phyloP scores from a whole-genome alignment of 2,113 vertebrate species.

The Larimichthys crocea region DNA sequence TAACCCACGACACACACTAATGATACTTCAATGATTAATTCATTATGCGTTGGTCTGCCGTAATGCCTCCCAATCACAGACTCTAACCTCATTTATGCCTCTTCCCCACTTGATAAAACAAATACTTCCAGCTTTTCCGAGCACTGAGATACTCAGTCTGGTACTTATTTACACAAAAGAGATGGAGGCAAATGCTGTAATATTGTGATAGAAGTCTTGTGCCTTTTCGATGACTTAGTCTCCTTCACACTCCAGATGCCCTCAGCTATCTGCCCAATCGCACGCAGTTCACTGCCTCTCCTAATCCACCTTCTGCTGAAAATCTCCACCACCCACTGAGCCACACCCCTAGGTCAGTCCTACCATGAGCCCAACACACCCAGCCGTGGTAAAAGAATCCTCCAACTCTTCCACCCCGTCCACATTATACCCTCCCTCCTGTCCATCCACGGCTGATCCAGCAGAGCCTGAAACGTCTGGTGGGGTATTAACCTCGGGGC shows the following conservation, averaged over 20 bases:
- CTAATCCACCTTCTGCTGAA: constrained; percentile 65
- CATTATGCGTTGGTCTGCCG: constrained; percentile 36
- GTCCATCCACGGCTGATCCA: constrained; percentile 56
- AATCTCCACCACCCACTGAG: constrained; percentile 54
- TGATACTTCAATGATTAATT: constrained; percentile 62
- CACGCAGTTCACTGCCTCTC: constrained; percentile 45
- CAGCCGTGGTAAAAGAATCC: constrained; percentile 60
- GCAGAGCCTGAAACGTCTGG: constrained; percentile 70
- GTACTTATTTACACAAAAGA: constrained; percentile 34
- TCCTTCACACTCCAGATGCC: constrained; percentile 52
- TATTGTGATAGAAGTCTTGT: not conserved
- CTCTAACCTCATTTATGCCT: constrained; percentile 31
- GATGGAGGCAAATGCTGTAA: constrained; percentile 13
- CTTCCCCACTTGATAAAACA: constrained; percentile 29
- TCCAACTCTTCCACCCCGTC: constrained; percentile 17
- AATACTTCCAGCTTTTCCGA: constrained; percentile 17
- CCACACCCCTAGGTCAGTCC: constrained; percentile 51
- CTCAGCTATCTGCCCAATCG: constrained; percentile 27
- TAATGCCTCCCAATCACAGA: constrained; percentile 39
- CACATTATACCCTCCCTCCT: constrained; percentile 39
- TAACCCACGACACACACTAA: constrained; percentile 51
- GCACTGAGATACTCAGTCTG: constrained; percentile 14
- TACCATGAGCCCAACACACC: constrained; percentile 33
- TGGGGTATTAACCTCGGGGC: constrained; percentile 79
- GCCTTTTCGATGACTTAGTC: constrained; percentile 5